These are phyloP conservation scores for Lepidotrigona ventralis DNA, from an alignment of 1,140 invertebrate species.

Conservation along the genomic window DNA sequence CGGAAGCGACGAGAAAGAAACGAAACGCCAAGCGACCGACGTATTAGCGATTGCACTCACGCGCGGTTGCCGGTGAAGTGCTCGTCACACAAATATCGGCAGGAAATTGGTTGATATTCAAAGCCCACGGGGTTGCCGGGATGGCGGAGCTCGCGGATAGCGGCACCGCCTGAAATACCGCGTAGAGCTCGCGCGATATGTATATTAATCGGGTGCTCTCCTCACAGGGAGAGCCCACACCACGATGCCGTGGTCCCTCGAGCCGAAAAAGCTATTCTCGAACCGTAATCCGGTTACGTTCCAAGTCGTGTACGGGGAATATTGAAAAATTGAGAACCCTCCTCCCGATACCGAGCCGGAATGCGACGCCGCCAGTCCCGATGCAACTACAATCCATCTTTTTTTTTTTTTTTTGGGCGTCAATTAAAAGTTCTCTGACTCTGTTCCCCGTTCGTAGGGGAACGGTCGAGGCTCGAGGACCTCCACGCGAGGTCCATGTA, in stretches of 20 bases:
- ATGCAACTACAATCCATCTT: neutral
- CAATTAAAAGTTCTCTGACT: conserved; percentile 17
- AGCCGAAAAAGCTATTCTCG: conserved; percentile 71
- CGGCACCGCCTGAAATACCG: conserved; percentile 63
- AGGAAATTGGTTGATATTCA: conserved; percentile 78
- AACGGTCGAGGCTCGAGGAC: no score
- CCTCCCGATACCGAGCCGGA: conserved; percentile 32
- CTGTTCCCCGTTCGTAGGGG: no score
- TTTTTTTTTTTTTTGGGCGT: no score
- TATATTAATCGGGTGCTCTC: conserved; percentile 70
- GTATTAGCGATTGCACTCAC: conserved; percentile 76
- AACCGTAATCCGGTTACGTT: conserved; percentile 68
- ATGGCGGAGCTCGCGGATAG: conserved; percentile 59
- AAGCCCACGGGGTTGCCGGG: conserved; percentile 68
- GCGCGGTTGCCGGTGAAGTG: conserved; percentile 68
- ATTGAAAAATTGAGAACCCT: conserved; percentile 71
- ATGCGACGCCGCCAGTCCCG: neutral
- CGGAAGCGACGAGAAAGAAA: conserved; percentile 20
- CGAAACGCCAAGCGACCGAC: conserved; percentile 26
- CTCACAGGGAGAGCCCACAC: conserved; percentile 38
- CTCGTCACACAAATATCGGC: conserved; percentile 72
- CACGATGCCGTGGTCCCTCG: conserved; percentile 44
- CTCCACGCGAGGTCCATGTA: neutral
- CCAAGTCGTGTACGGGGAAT: conserved; percentile 68
- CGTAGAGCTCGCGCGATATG: conserved; percentile 69